These are phyloP conservation scores for Apoda limacodes DNA, from an alignment of 2,888 invertebrate species.

Conservation along the genomic window DNA sequence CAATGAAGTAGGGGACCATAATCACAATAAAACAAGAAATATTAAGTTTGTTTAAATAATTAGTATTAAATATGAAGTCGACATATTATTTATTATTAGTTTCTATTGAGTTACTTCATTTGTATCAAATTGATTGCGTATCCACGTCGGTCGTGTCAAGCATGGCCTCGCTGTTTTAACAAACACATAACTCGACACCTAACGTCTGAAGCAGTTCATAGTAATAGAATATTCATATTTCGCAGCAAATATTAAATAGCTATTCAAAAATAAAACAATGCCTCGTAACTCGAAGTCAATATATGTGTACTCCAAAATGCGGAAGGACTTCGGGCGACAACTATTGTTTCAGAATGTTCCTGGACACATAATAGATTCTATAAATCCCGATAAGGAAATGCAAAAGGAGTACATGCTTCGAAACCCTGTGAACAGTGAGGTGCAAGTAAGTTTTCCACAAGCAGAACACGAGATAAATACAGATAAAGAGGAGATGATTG, in stretches of 20 bases:
- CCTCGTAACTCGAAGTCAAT: slow-evolving; percentile 36
- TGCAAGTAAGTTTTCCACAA: slow-evolving; percentile 55
- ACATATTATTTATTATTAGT: too few relatives aligned
- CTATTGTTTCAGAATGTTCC: slow-evolving; percentile 54
- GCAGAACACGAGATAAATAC: slow-evolving; percentile 73
- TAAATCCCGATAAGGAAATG: slow-evolving; percentile 39
- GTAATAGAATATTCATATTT: slow-evolving; percentile 13
- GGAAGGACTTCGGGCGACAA: slow-evolving; percentile 61
- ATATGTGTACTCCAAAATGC: slow-evolving; percentile 58
- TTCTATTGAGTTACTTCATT: too few relatives aligned
- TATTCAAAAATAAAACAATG: slow-evolving; percentile 23
- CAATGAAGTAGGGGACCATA: too few relatives aligned
- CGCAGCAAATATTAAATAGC: too few relatives aligned
- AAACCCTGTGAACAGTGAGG: slow-evolving; percentile 60
- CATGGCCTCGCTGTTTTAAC: slow-evolving; percentile 44
- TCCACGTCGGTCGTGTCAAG: slow-evolving; percentile 6
- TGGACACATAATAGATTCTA: slow-evolving; percentile 50
- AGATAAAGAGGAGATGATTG: slow-evolving; percentile 62
- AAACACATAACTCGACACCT: slow-evolving; percentile 26
- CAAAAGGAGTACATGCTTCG: slow-evolving; percentile 56
- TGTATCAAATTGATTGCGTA: slow-evolving; percentile 13
- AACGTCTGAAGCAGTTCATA: slow-evolving; percentile 16
- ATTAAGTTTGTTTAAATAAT: too few relatives aligned
- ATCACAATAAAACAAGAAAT: too few relatives aligned
- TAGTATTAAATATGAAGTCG: too few relatives aligned